Evolutionary conservation across 2,113 vertebrate genomes (phyloP), one percentile per base, ranked within the genome.

Genomic region (Ascaphus truei): DNA sequence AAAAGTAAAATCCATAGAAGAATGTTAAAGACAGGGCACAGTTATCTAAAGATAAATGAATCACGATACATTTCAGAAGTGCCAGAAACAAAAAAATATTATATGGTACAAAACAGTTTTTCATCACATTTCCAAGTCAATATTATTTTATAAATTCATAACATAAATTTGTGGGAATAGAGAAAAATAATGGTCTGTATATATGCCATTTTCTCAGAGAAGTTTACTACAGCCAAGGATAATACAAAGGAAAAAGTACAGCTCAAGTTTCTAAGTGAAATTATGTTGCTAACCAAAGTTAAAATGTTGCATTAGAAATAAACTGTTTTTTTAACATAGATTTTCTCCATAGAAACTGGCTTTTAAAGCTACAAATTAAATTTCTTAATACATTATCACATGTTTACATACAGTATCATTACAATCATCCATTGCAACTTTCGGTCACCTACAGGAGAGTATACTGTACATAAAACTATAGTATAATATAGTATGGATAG

Each of bases 11-110:
- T 18, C 16, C 47, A 37, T 7, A 13, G 36, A 47, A 30, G 65
- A 57, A 68, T 68, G 26, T 34, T 58, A 43, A 68, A 34, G 7
- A 47, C 65, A 68, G 53, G 27, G 34, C 37, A 48, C 12, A 43
- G n/a, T n/a, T 27, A 41, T 57, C 31, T 31, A 22, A 57, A 43
- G 27, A 45, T 22, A 58, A 18, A 7, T 45, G 34, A 57, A n/a
- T 55, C 29, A 34, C 25, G 27, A 68, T 50, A 25, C 29, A 47
- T 5, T n/a, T 16, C 30, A 52, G 23, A 26, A 34, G 30, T 26
- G n/a, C 29, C 16, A 23, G 18, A 47, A 26, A 58, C 30, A 29
- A 16, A 7, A 18, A 33, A 68, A 48, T 34, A n/a, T 22, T 34
- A 27, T 48, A 30, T 26, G 33, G 30, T 41, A 68, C 4, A 34